A percentile compares a stretch with the other conserved stretches of the same genome.
Conservation (phyloP, 2,888 invertebrate genomes). For the Herminia tarsipennalis region DNA sequence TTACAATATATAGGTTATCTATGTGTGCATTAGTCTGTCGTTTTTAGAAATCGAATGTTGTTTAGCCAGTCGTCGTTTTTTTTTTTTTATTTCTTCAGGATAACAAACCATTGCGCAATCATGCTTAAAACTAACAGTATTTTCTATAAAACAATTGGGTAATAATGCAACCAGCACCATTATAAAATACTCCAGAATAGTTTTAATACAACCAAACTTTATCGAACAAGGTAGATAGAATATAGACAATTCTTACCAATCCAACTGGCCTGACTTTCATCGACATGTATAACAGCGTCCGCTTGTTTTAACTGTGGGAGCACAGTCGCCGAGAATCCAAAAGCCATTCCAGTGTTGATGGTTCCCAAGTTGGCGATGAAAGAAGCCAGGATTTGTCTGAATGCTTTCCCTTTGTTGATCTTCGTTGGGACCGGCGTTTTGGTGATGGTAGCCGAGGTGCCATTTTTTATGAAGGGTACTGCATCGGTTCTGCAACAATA, state of each 20-base stretch:
- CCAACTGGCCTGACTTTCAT: constrained; percentile 87
- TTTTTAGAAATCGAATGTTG: no score
- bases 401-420: constrained; percentile 74
- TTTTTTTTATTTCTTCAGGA: no score
- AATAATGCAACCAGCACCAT: no score
- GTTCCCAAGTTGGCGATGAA: constrained; percentile 88
- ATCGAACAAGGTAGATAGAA: not conserved
- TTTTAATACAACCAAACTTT: no score
- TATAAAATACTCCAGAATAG: no score
- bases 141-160: no score
- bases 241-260: constrained; percentile 83
- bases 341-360: constrained; percentile 89
- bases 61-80: no score
- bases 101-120: no score
- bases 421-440: constrained; percentile 61
- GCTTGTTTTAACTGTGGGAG: constrained; percentile 85
- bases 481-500: constrained; percentile 66
- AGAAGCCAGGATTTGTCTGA: constrained; percentile 86
- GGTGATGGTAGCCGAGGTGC: constrained; percentile 55
- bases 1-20: no score
- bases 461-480: constrained; percentile 75
- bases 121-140: no score
- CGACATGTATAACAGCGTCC: constrained; percentile 81
- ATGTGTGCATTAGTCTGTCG: no score
- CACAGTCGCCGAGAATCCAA: constrained; percentile 89